Base-by-base conservation (phyloP, 1,140 invertebrate genomes). In the Pomacea maculata region DNA sequence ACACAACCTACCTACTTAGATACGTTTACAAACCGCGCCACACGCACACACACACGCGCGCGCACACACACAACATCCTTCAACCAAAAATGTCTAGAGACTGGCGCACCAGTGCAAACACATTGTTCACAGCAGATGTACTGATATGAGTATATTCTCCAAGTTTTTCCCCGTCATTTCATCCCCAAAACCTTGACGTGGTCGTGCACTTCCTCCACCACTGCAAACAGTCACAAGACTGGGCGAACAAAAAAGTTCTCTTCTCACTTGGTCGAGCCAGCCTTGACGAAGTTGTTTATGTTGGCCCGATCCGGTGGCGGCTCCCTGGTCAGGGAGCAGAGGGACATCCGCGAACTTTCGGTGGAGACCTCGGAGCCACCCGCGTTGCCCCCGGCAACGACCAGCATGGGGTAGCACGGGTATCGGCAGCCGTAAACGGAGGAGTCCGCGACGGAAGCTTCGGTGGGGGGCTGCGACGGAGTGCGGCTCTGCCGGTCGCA, bases 211-310 rank as follows among this genome's bases (percentile, higher is more conserved):
- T 45, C 52, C 10, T 45, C 21, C 34, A 45, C 21, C 19, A 7
- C 21, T 15, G 34, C 52, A 34, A 17, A 74, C 72, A 74, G 34
- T 12, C 17, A n/a, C 1, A 52, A 57, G 45, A 11, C 1, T 6
- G 21, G 21, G 34, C 72, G 7, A 6, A 61, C 15, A 61, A 25
- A 25, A 25, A 25, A 61, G 57, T 61, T 61, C 57, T 1, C 1
- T 61, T 61, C 45, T 73, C 73, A 74, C 73, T 74, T 15, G 21
- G 3, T 29, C 52, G 75, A 78, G 29, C 79, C 72, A 55, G 76
- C n/a, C 63, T 55, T 79, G n/a, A 80, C 75, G 29, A 83, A 83
- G 71, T 83, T 83, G 71, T 83, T 83, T 25, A 83, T 75, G 61
- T 83, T 83, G 34, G 82, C 82, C 14, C 82, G 72, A 52, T 80